Base-by-base conservation (phyloP, 2,113 vertebrate species). In the Tachysurus fulvidraco region DNA sequence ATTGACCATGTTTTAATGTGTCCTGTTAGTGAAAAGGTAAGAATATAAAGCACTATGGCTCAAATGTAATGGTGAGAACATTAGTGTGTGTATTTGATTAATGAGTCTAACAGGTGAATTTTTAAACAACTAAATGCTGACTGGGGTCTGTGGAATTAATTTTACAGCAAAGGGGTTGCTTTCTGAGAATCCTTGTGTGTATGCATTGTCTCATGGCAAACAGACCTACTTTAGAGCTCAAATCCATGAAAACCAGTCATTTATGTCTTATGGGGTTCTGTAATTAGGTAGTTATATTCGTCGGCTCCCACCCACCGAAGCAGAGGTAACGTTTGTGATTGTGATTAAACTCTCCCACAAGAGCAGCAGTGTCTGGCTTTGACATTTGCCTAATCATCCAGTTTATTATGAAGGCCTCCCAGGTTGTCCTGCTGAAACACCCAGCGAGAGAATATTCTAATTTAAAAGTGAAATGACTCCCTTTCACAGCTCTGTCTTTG, bases 381-480 rank as follows among this genome's bases (percentile, higher is more conserved):
- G 50, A 46, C 78, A 44, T 85, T 30, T 64, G 62, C 30, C 54
- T 86, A 81, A 81, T 81, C 65, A 85, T 69, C 60, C 60, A 55
- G 62, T 12, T n/a, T 19, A 54, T 41, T 28, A 14, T 55, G 62
- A 41, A 85, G 62, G 46, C 60, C 59, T 79, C 46, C 84, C 28
- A 55, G 73, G 46, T 78, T 60, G 54, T 54, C 36, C 78, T 59
- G 54, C 65, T 59, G 57, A 76, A 76, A 30, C 69, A 12, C 3
- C 12, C 21, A 81, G 67, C 25, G 41, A 62, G 4, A 50, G 52
- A 28, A 28, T 8, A 17, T 25, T 30, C 76, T 90, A 59, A 81
- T 90, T 69, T 88, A 71, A 78, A 83, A 74, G 88, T 67, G 44
- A 82, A 83, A 73, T 76, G 12, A 30, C 77, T 84, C 62, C 41